These are phyloP conservation scores for Chaetoderma sp. DNA, from an alignment of 2,888 invertebrate species.

Conservation along the genomic window DNA sequence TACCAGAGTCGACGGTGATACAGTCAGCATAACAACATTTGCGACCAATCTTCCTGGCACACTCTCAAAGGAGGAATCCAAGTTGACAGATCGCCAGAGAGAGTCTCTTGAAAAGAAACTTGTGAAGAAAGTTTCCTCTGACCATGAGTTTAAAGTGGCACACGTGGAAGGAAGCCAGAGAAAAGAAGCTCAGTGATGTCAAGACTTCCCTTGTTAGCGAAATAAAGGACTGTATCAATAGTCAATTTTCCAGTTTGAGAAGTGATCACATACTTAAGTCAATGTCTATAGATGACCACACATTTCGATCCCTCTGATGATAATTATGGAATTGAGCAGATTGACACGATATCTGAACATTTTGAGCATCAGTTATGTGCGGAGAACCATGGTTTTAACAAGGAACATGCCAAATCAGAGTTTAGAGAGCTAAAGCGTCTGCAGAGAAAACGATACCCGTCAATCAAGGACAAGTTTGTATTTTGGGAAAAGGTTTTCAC, in stretches of 20 bases:
- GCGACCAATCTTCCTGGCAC: neutral
- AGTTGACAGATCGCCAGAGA: neutral
- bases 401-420: too few relatives aligned
- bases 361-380: neutral
- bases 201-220: neutral
- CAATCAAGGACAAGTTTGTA: neutral
- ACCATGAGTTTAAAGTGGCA: neutral
- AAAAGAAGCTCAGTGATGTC: neutral
- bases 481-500: neutral
- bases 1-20: neutral
- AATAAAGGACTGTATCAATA: neutral
- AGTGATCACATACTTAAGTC: neutral
- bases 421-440: too few relatives aligned
- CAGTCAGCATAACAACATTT: neutral
- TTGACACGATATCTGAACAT: neutral
- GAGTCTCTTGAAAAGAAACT: neutral
- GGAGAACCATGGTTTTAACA: neutral
- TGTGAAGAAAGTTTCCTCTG: neutral
- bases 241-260: neutral
- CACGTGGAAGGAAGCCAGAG: neutral
- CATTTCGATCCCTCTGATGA: neutral
- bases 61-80: neutral
- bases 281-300: neutral
- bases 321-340: neutral
- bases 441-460: neutral